phyloP scores from a whole-genome alignment of 1,140 invertebrate genomes.

The Drosophila albomicans region DNA sequence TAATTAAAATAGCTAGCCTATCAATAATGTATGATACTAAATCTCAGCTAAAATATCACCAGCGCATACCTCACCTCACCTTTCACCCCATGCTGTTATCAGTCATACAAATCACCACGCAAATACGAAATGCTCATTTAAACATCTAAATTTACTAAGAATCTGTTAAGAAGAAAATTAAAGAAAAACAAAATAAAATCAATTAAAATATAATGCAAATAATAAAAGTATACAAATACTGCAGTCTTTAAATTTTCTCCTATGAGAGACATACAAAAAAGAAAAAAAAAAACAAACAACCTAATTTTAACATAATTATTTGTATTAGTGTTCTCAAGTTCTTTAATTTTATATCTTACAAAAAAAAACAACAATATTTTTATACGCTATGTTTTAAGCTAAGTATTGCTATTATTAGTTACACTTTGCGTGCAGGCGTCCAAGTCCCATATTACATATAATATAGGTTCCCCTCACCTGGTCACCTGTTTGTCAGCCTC shows the following conservation, averaged over 20 bases:
- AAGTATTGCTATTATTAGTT: constrained; percentile 81
- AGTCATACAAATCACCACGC: constrained; percentile 39
- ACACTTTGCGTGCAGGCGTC: constrained; percentile 73
- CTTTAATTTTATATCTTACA: constrained; percentile 67
- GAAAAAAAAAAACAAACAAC: constrained; percentile 41
- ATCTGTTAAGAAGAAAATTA: constrained; percentile 50
- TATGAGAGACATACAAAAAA: constrained; percentile 27
- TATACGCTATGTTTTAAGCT: constrained; percentile 77
- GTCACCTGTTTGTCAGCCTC: background rate
- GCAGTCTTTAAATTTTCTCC: constrained; percentile 11
- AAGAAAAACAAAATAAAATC: constrained; percentile 38
- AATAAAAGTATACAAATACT: constrained; percentile 37
- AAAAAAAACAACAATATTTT: constrained; percentile 67
- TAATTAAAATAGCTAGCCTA: constrained; percentile 47
- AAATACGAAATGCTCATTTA: constrained; percentile 75
- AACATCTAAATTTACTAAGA: constrained; percentile 61
- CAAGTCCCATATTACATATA: constrained; percentile 55
- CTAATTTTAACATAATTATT: constrained; percentile 54
- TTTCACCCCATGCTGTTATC: constrained; percentile 8
- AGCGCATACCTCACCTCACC: constrained; percentile 19
- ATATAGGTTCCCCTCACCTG: background rate
- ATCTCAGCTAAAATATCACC: constrained; percentile 40
- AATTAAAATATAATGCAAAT: constrained; percentile 49
- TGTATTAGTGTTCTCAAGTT: constrained; percentile 65
- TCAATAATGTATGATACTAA: constrained; percentile 47